A percentile compares a stretch with the other conserved stretches of the same genome.
Evolutionary conservation across 2,797 vertebrate species (phyloP).

Genomic region (Lemur catta): DNA sequence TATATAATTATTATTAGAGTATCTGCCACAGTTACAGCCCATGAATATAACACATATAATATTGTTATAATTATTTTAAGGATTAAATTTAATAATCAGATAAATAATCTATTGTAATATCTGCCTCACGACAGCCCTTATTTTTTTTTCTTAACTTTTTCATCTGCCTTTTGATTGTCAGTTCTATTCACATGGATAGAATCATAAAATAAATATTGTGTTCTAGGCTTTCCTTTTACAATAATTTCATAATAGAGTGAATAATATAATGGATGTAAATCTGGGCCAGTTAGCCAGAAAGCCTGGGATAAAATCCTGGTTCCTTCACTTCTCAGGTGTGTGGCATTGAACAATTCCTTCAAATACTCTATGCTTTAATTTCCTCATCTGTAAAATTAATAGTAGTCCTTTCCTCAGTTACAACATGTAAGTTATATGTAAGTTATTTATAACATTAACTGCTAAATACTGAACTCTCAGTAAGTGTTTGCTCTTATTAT

Average conservation of each 20-base stretch:
- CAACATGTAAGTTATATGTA: not conserved
- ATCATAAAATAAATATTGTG: not conserved
- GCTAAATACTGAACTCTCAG: not conserved
- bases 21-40: not conserved
- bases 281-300: not conserved
- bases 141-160: not conserved
- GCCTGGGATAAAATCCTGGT: not conserved
- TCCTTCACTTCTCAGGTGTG: not conserved
- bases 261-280: not conserved
- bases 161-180: not conserved
- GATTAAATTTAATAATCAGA: not conserved
- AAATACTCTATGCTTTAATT: not conserved
- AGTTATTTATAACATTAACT: not conserved
- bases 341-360: not conserved
- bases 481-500: not conserved
- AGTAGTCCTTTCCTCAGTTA: not conserved
- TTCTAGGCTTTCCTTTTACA: not conserved
- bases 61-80: not conserved
- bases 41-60: not conserved
- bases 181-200: not conserved
- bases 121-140: not conserved
- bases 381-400: not conserved
- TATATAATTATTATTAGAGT: not conserved
- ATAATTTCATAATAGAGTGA: not conserved
- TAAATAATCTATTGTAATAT: not conserved